Evolutionary conservation across 2,888 invertebrate species (phyloP), one percentile per base, ranked within the genome.

Genomic region (Himalopsyche anomala): DNA sequence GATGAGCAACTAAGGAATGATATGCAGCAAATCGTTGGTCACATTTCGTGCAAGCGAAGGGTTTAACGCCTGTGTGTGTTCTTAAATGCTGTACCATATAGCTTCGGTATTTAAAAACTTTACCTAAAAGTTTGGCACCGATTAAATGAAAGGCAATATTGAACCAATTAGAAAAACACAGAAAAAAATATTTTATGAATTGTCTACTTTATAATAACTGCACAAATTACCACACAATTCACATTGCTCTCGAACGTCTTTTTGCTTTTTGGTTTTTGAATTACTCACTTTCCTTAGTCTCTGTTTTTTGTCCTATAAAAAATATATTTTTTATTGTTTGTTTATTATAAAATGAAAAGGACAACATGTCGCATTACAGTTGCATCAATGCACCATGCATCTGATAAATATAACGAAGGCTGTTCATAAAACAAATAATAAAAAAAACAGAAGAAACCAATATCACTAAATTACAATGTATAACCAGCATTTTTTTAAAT

Each of bases 81-180:
- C 91, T 90, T 90, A 92, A 91, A 88, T 92, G 92, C 87, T 92
- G 91, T 12, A 91, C 90, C 79, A 92, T 90, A 85, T 92, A 88
- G 17, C 91, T 91, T 84, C 91, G 90, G 84, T 91, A 91, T 87
- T 92, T 91, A 82, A 92, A 92, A 74, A 91, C 90, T 80, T 92
- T 92, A 87, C 89, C 89, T 89, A 38, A 28, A 85, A 85, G 11
- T 28, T 54, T 55, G 45, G n/a, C 42, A 19, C 42, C 56, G 5
- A 28, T 12, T 28, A 28, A 28, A 28, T 69, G 19, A 69, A 74
- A 69, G 3, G 28, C n/a, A 79, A 51, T 54, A 85, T 3, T 45
- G 45, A 45, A 45, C 45, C 42, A 42, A 9, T 42, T 9, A 42
- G 8, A n/a, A 38, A 15, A 80, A 84, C 28, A 80, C 9, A 79